A percentile compares a stretch with the other conserved stretches of the same genome.
phyloP scores from a whole-genome alignment of 92 coral and sea anemone genomes.

The Palythoa grandis region DNA sequence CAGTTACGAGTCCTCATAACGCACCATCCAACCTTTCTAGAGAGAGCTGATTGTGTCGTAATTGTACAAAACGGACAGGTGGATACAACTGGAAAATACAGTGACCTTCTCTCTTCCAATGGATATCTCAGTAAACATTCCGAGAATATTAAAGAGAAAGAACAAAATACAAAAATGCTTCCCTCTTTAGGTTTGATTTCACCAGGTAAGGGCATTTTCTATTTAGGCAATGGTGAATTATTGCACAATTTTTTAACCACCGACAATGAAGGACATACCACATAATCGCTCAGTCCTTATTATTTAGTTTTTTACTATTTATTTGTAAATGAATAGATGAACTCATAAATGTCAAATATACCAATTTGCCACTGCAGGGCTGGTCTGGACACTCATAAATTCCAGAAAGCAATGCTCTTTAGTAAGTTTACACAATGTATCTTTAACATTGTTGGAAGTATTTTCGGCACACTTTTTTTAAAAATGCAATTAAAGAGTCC shows the following conservation, averaged over 20 bases:
- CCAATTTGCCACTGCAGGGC: no score
- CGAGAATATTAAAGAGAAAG: not conserved
- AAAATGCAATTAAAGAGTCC: no score
- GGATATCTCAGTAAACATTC: slow-evolving; percentile 11
- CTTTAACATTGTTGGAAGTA: no score
- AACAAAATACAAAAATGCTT: not conserved
- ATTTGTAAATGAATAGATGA: no score
- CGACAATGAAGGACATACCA: not conserved
- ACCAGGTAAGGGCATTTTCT: slow-evolving; percentile 10
- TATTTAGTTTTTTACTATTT: no score
- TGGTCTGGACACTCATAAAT: no score
- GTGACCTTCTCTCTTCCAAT: slow-evolving; percentile 12
- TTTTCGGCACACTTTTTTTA: no score
- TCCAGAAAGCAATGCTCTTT: no score
- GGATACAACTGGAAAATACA: slow-evolving; percentile 8
- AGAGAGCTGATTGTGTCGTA: slow-evolving; percentile 18
- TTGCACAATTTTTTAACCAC: not conserved
- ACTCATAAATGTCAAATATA: no score
- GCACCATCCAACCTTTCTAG: slow-evolving; percentile 15
- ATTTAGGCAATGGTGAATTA: not conserved
- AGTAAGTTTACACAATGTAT: no score
- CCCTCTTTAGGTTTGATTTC: slow-evolving; percentile 5
- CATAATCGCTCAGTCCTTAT: no score
- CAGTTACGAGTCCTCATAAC: slow-evolving; percentile 19
- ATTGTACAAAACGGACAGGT: slow-evolving; percentile 10